Base-by-base conservation (phyloP, 2,888 invertebrate genomes). In the Drosophila gaucha region DNA sequence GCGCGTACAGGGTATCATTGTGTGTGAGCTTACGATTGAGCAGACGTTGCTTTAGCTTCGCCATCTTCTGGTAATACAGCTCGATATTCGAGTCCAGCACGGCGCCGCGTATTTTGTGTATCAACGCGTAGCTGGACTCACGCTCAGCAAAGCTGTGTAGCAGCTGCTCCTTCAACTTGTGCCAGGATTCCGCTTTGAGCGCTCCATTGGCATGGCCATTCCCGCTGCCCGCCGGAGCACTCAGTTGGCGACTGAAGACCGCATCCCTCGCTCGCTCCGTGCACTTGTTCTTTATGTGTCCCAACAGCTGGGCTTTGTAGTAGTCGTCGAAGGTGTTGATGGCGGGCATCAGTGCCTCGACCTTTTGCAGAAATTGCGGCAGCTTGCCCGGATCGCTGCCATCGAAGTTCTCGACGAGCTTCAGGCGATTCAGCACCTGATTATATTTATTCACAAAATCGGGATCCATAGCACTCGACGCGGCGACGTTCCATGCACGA, bases 371-470 rank as follows among this genome's bases (percentile, higher is more conserved):
- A 20, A 84, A 84, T 28, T 71, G 84, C n/a, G 84, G 74, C 65
- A 84, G 30, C 22, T 88, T 79, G 43, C 52, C 47, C 14, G 86
- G 65, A 77, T 84, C 88, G 9, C 57, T 80, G 67, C 84, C 84
- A 60, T 84, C 86, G 9, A 84, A 84, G 44, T 77, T 88, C 51
- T 84, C 88, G 22, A 84, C 67, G 9, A 83, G 67, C 52, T 86
- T 79, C 0, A 84, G 55, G 18, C 86, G 88, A 46, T 63, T 73
- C 22, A 86, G 46, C 47, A 86, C 67, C 60, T 83, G 86, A 38
- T 88, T 84, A 22, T 84, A 84, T 70, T 86, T 84, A 16, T 84
- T 84, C 59, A 84, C 88, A 30, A 84, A 84, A 49, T 84, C 84
- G 22, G 84, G 67, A 79, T 84, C 88, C 84, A 84, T 83, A 3